Percentiles rank a stretch among this genome's conserved stretches.
These are phyloP conservation scores for Cataglyphis rosenhaueri DNA, from an alignment of 2,888 invertebrate species.

Conservation along the genomic window DNA sequence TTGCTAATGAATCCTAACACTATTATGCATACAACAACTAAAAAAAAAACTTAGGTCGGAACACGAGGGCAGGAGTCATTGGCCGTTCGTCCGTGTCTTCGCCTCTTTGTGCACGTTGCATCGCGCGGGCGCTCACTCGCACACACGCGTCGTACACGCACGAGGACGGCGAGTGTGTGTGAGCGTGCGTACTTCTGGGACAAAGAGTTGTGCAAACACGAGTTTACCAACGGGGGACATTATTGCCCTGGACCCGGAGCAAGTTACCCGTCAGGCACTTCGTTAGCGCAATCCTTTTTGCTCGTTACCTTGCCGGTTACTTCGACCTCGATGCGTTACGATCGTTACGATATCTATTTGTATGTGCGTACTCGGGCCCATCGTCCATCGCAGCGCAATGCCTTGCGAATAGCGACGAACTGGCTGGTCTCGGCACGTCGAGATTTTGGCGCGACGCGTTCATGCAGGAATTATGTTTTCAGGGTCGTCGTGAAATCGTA, in stretches of 20 bases:
- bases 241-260: slow-evolving; percentile 79
- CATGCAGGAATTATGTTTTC: slow-evolving; percentile 38
- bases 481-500: slow-evolving; percentile 13
- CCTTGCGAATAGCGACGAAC: slow-evolving; percentile 53
- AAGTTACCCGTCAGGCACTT: slow-evolving; percentile 81
- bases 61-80: slow-evolving; percentile 74
- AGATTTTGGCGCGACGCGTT: slow-evolving; percentile 34
- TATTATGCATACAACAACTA: slow-evolving; percentile 84
- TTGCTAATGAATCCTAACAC: slow-evolving; percentile 86
- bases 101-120: slow-evolving; percentile 51
- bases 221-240: slow-evolving; percentile 78
- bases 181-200: slow-evolving; percentile 78
- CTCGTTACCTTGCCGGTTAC: slow-evolving; percentile 78
- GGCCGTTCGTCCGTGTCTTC: slow-evolving; percentile 70
- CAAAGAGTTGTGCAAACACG: slow-evolving; percentile 84
- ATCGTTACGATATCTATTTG: slow-evolving; percentile 77
- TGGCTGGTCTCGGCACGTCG: slow-evolving; percentile 14
- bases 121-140: slow-evolving; percentile 34
- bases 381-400: slow-evolving; percentile 46
- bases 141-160: slow-evolving; percentile 25
- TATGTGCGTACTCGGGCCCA: slow-evolving; percentile 47
- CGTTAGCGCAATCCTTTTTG: slow-evolving; percentile 83
- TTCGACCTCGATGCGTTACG: slow-evolving; percentile 77
- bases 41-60: slow-evolving; percentile 80
- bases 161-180: slow-evolving; percentile 23